Conservation (phyloP, 2,113 vertebrate species). For the Eclectus roratus region DNA sequence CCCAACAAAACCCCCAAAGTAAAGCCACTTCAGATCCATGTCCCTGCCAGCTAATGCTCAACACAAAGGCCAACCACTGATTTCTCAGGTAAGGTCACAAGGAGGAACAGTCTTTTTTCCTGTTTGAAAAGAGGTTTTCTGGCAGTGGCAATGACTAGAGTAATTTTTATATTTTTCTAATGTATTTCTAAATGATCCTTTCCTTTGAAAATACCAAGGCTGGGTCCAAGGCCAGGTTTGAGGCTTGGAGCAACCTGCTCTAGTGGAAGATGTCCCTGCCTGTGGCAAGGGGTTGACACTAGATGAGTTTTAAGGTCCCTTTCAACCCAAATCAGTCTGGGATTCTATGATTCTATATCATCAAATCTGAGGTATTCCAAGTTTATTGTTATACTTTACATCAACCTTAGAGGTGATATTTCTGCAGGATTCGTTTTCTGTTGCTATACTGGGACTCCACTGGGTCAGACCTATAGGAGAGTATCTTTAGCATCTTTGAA, state of each 20-base stretch:
- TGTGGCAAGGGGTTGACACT: not conserved
- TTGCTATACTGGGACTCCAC: not conserved
- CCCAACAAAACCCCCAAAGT: not conserved
- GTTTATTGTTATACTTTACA: not conserved
- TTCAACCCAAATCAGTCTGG: not conserved
- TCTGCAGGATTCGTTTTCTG: not conserved
- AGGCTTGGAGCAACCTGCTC: not conserved
- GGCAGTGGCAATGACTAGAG: not conserved
- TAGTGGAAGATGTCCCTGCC: not conserved
- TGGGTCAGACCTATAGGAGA: not conserved
- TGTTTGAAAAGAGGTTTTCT: not conserved
- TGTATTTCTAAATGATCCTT: not conserved
- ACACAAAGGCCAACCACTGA: not conserved
- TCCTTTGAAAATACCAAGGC: not conserved
- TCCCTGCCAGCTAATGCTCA: not conserved
- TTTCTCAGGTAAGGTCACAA: not conserved
- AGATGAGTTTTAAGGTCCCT: not conserved
- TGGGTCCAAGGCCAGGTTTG: not conserved
- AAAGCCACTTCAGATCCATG: not conserved
- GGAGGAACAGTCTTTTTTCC: not conserved
- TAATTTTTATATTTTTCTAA: not conserved
- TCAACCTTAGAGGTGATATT: not conserved
- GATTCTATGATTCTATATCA: not conserved
- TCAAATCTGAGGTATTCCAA: not conserved
- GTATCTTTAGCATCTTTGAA: not conserved